These are phyloP conservation scores for Listrodromus nycthemerus DNA, from an alignment of 2,888 invertebrate genomes.

Conservation along the genomic window DNA sequence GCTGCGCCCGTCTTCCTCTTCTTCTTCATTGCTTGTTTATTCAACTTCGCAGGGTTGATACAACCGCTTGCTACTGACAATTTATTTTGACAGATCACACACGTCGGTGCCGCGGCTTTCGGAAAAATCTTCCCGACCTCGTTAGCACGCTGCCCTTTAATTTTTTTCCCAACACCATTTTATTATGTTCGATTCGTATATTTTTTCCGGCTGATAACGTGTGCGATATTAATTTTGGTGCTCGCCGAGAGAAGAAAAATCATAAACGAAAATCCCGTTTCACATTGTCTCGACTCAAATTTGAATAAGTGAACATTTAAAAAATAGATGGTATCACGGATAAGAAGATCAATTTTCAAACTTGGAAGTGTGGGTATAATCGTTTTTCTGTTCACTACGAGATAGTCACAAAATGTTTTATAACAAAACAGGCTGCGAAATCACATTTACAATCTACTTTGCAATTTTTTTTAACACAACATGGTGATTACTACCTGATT, in stretches of 20 bases:
- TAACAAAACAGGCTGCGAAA: no score
- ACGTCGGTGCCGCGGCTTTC: conserved; percentile 43
- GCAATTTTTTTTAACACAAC: neutral
- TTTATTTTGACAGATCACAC: conserved; percentile 76
- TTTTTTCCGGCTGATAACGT: conserved; percentile 17
- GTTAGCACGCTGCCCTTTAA: conserved; percentile 21
- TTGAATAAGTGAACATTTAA: no score
- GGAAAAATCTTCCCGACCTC: conserved; percentile 42
- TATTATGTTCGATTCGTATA: neutral
- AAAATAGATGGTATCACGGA: neutral
- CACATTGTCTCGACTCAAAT: no score
- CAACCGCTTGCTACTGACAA: conserved; percentile 69
- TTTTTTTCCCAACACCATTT: conserved; percentile 21
- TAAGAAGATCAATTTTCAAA: neutral
- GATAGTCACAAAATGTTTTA: no score
- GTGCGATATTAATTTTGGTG: neutral
- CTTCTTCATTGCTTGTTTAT: conserved; percentile 70
- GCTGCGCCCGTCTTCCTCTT: conserved; percentile 2
- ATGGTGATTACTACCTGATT: neutral
- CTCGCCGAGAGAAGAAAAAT: neutral
- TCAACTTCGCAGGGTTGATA: conserved; percentile 73
- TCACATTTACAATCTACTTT: neutral
- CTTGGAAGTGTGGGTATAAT: no score
- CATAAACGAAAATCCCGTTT: neutral
- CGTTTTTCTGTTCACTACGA: no score